Evolutionary conservation across 2,113 vertebrate species (phyloP).

Genomic region (Condylura cristata): DNA sequence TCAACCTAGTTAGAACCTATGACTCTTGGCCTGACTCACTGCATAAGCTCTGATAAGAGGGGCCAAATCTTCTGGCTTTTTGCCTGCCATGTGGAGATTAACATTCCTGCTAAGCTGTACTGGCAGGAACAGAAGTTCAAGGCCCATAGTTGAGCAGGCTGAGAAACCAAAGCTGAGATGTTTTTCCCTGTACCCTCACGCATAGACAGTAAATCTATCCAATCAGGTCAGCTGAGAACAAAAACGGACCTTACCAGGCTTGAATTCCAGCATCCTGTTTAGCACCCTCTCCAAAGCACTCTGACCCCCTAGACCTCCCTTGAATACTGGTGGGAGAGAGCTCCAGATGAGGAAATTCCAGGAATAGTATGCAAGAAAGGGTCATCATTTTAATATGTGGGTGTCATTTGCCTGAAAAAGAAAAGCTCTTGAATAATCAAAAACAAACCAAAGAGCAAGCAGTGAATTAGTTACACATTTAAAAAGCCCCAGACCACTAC

Average conservation of each 20-base stretch:
- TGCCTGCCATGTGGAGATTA: neutral
- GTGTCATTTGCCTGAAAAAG: neutral
- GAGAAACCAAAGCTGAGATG: constrained; percentile 4
- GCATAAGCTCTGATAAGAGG: neutral
- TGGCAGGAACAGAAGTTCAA: neutral
- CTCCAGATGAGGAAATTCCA: constrained; percentile 33
- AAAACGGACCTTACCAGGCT: neutral
- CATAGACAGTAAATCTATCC: neutral
- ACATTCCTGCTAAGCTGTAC: neutral
- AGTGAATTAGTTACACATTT: neutral
- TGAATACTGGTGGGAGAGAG: neutral
- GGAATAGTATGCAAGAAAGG: neutral
- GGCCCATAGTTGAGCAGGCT: neutral
- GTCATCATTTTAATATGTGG: constrained; percentile 43
- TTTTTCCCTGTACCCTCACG: neutral
- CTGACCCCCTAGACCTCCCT: neutral
- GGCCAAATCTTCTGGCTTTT: neutral
- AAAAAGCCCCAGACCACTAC: neutral
- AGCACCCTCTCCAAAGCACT: constrained; percentile 9
- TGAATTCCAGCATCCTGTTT: constrained; percentile 33
- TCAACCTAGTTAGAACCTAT: neutral
- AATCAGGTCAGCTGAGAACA: constrained; percentile 38
- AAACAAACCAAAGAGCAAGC: constrained; percentile 26
- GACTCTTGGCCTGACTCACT: neutral
- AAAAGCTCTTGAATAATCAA: constrained; percentile 20